Evolutionary conservation across 2,888 invertebrate species (phyloP).

Genomic region (Punctoribates punctum): DNA sequence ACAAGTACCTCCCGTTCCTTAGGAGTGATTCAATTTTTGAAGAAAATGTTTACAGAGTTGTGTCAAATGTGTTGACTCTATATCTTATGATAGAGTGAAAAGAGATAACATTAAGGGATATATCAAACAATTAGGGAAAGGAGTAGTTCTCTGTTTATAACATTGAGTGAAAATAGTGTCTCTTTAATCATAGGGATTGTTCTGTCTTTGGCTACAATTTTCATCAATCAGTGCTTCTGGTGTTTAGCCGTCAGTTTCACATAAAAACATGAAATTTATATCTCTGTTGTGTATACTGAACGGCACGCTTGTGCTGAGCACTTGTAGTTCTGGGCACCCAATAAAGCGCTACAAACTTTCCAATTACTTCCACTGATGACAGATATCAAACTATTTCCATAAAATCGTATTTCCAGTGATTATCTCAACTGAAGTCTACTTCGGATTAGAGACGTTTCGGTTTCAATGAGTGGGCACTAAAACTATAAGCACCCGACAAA

Average conservation of each 20-base stretch:
- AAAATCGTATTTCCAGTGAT: constrained; percentile 21
- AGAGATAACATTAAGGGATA: too few relatives aligned
- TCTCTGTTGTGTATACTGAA: not conserved
- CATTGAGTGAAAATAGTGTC: constrained; percentile 8
- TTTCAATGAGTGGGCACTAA: constrained; percentile 18
- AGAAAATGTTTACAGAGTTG: too few relatives aligned
- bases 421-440: not conserved
- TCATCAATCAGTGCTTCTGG: constrained; percentile 4
- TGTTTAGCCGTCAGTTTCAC: not conserved
- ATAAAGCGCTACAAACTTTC: too few relatives aligned
- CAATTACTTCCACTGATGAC: constrained; percentile 6
- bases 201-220: constrained; percentile 1
- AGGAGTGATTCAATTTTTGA: too few relatives aligned
- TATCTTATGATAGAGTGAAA: too few relatives aligned
- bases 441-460: not conserved
- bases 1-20: too few relatives aligned
- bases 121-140: not conserved
- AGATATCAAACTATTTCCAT: constrained; percentile 15
- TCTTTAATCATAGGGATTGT: constrained; percentile 18
- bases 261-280: constrained; percentile 10
- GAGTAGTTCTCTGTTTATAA: not conserved
- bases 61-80: too few relatives aligned
- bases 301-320: not conserved
- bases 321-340: too few relatives aligned
- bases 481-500: not conserved